Evolutionary conservation across 2,888 invertebrate genomes (phyloP).

Genomic region (Sinotaia quadrata): DNA sequence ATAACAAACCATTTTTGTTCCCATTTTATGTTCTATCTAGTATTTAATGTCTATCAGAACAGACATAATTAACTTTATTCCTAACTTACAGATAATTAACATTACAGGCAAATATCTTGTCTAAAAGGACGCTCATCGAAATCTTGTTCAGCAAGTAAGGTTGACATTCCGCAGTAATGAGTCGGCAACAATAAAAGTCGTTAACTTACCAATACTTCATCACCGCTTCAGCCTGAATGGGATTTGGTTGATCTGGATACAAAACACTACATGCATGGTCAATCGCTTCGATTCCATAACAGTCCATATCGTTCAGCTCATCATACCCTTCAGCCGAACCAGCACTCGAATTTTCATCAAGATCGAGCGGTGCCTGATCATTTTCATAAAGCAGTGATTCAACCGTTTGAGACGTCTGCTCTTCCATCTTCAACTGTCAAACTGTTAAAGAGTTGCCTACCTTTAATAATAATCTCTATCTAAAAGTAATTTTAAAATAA

Average conservation of each 20-base stretch:
- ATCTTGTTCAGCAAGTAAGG: slow-evolving; percentile 18
- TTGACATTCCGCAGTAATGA: slow-evolving; percentile 23
- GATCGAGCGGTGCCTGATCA: slow-evolving; percentile 12
- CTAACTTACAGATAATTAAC: too few species aligned
- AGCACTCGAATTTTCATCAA: slow-evolving; percentile 24
- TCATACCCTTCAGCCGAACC: slow-evolving; percentile 30
- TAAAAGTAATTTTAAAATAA: too few species aligned
- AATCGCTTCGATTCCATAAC: slow-evolving; percentile 80
- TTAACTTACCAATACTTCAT: slow-evolving; percentile 86
- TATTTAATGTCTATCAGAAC: too few species aligned
- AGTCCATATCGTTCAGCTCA: slow-evolving; percentile 41
- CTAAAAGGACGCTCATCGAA: too few species aligned
- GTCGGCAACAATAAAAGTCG: background rate
- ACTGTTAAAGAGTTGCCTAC: background rate
- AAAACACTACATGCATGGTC: slow-evolving; percentile 72
- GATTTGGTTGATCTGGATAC: slow-evolving; percentile 77
- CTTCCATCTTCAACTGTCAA: slow-evolving; percentile 23
- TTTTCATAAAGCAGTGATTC: slow-evolving; percentile 1
- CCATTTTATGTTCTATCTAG: too few species aligned
- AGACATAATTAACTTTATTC: too few species aligned
- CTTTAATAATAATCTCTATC: background rate
- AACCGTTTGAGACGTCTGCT: slow-evolving; percentile 12
- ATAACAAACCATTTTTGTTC: too few species aligned
- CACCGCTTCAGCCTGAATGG: slow-evolving; percentile 89
- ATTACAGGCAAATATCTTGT: too few species aligned